Conservation (phyloP, 2,888 invertebrate species). For the Synergus laeviventris region DNA sequence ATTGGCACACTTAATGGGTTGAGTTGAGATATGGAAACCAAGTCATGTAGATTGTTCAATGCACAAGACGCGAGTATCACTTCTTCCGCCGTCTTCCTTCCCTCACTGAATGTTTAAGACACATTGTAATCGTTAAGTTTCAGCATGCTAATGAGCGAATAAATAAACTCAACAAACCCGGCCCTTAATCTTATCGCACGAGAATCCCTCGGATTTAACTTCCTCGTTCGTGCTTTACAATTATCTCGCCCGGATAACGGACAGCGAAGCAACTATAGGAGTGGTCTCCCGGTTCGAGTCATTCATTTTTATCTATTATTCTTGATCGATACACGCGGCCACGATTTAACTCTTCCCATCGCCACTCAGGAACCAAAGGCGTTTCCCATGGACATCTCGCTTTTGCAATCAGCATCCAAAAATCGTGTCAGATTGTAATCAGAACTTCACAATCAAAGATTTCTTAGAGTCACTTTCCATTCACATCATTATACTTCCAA, state of each 20-base stretch:
- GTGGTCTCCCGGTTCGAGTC: constrained; percentile 50
- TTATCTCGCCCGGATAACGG: constrained; percentile 56
- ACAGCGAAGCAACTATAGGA: constrained; percentile 52
- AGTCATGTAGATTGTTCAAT: not conserved
- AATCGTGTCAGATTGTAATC: not conserved
- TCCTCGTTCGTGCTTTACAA: constrained; percentile 58
- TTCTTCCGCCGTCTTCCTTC: not conserved
- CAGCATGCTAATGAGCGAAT: constrained; percentile 54
- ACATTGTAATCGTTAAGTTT: constrained; percentile 38
- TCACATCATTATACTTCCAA: not conserved
- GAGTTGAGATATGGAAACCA: constrained; percentile 9
- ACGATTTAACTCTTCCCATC: constrained; percentile 27
- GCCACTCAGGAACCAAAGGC: constrained; percentile 3
- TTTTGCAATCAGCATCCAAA: not conserved
- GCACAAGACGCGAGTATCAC: not conserved
- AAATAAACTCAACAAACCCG: constrained; percentile 47
- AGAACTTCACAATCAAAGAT: not conserved
- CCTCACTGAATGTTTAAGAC: constrained; percentile 18
- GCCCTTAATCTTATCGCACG: constrained; percentile 40
- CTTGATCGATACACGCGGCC: constrained; percentile 34
- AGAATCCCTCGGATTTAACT: constrained; percentile 52
- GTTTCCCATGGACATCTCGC: constrained; percentile 2
- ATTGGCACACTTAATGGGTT: not conserved
- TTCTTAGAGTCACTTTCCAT: not conserved
- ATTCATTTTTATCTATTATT: constrained; percentile 50